Base-by-base conservation (phyloP, 2,888 invertebrate species). In the Caenorhabditis zanzibari region DNA sequence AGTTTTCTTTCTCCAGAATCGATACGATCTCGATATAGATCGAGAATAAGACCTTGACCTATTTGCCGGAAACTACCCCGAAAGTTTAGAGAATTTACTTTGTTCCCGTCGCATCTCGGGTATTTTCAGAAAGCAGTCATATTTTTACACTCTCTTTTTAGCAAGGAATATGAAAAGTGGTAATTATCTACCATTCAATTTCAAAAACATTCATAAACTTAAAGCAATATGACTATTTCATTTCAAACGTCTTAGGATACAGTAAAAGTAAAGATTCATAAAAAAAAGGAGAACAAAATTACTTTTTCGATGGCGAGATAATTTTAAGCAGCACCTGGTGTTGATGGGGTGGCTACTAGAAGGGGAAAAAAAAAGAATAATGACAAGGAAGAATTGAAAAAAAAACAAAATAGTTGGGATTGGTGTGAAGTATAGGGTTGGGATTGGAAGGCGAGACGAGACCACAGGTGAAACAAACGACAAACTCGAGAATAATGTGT, bases 391-490 rank as follows among this genome's bases (percentile, higher is more conserved):
- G 12, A 12, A 10, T 38, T 38, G 2, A 38, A 38, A 10, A 38
- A 2, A 56, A 56, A 56, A 56, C 56, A 54, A 24, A 19, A 14
- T 5, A 14, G 12, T 54, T 19, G 2, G 6, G 26, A 12, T 10
- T 26, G 56, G 28, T 5, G 24, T 56, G 61, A 44, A 24, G n/a
- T 14, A 14, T 28, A 6, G 47, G 56, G 41, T n/a, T 7, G 32
- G 14, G 66, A 41, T 22, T 14, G 16, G 28, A 26, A 58, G 32
- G n/a, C n/a, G 44, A 61, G 59, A 61, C 52, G 74, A 75, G 75
- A 75, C 75, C 75, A 75, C 75, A 24, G 58, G 75, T 68, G 47
- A 75, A 61, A 66, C 32, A 75, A 61, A 28, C 28, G 47, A 41
- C 41, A 47, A 49, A 74, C 54, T 74, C 52, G 54, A 54, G n/a